Conservation (phyloP, 2,113 vertebrate species). For the Nanorana parkeri region DNA sequence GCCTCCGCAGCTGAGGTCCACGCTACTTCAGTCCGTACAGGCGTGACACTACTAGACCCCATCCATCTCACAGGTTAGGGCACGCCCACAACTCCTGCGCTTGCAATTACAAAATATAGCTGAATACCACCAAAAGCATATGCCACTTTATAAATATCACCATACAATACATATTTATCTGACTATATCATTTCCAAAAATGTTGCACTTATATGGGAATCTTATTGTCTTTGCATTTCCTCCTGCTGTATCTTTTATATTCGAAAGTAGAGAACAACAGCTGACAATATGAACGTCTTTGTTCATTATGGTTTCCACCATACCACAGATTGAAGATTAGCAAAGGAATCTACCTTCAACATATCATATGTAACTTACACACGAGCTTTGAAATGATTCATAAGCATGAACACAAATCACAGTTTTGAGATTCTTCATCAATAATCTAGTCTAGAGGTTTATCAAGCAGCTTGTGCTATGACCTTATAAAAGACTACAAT, state of each 20-base stretch:
- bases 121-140: too few species aligned
- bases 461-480: conserved; percentile 34
- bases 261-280: background rate
- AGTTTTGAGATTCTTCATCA: conserved; percentile 36
- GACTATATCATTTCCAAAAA: too few species aligned
- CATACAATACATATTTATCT: too few species aligned
- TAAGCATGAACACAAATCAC: background rate
- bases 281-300: background rate
- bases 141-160: too few species aligned
- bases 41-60: too few species aligned
- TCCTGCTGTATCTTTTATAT: background rate
- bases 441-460: conserved; percentile 33
- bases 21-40: too few species aligned
- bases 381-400: conserved; percentile 20
- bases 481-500: conserved; percentile 55
- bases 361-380: background rate
- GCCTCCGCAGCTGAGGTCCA: too few species aligned
- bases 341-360: background rate
- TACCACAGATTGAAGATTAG: background rate
- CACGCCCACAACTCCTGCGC: too few species aligned
- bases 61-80: too few species aligned
- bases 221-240: too few species aligned
- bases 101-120: too few species aligned
- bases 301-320: background rate
- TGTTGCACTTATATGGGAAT: too few species aligned